Evolutionary conservation across 1,140 invertebrate genomes (phyloP), one percentile per base, ranked within the genome.

Genomic region (Heliothis subflexa): DNA sequence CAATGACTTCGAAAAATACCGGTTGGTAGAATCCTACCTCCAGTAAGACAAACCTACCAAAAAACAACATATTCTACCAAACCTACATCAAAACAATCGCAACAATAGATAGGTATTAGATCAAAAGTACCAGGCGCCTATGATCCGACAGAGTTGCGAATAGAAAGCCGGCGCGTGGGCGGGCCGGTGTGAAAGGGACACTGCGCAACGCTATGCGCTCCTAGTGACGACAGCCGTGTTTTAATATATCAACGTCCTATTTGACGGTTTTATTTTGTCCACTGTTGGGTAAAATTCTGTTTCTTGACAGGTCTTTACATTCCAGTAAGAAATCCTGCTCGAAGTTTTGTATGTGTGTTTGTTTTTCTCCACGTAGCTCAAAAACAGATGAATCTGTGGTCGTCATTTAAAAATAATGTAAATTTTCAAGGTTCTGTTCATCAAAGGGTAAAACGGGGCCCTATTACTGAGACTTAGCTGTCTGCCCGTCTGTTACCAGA

Each of bases 161-260:
- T 66, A 66, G 62, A 66, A 66, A 66, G 62, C 40, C 62, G 52
- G 10, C 50, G 70, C 28, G 70, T 72, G 70, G 70, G 70, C 70
- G 70, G 28, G 70, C 70, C 70, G 70, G 70, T 72, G 70, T 72
- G 70, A 57, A 57, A 72, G 52, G 52, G 70, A 47, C 55, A 13
- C 40, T 66, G 62, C 62, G 62, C 62, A 66, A 66, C 9, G 61
- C 62, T 66, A 66, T 66, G 62, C 62, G 12, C 40, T 66, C 62
- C 62, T 49, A 10, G 62, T 66, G 40, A 47, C 62, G 62, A 66
- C 62, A 40, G 33, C 16, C 40, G 13, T 47, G 16, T 47, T 47
- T 40, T 45, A 47, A 47, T 66, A 12, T 66, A 66, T 66, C 40
- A 47, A 47, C 18, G 2, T 9, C 0, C 12, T 47, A 40, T 64